These are phyloP conservation scores for Heliconius congener DNA, from an alignment of 1,140 invertebrate genomes.

Conservation along the genomic window DNA sequence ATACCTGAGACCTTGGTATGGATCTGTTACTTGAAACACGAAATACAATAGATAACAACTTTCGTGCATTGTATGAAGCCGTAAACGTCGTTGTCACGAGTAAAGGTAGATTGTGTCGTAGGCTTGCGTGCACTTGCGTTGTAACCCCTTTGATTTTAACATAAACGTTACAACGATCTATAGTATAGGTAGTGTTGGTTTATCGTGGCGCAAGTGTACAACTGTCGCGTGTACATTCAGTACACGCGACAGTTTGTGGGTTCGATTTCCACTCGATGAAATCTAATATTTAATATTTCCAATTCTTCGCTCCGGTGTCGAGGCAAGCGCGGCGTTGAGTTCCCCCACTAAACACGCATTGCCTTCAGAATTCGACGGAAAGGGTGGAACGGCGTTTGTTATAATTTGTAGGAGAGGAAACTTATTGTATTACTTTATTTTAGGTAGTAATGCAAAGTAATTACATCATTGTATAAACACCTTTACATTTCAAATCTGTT, in stretches of 20 bases:
- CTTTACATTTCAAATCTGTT: background rate
- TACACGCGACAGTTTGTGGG: too few species aligned
- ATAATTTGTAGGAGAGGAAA: background rate
- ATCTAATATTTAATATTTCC: too few species aligned
- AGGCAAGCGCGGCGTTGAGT: too few species aligned
- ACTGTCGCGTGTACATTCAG: too few species aligned
- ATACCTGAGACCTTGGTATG: slow-evolving; percentile 19
- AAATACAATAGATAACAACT: background rate
- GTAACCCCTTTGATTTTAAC: background rate
- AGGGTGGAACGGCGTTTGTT: too few species aligned
- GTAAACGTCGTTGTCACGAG: slow-evolving; percentile 18
- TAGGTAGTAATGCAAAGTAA: background rate
- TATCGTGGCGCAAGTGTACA: too few species aligned
- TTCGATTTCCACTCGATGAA: too few species aligned
- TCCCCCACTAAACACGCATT: too few species aligned
- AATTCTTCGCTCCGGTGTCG: too few species aligned
- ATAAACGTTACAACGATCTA: background rate
- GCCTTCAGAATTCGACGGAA: too few species aligned
- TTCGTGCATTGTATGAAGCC: slow-evolving; percentile 19
- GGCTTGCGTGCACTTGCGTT: background rate
- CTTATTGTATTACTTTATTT: background rate
- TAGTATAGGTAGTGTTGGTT: background rate
- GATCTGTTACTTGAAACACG: slow-evolving; percentile 9
- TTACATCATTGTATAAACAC: background rate
- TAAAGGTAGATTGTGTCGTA: background rate